phyloP scores from a whole-genome alignment of 2,797 vertebrate genomes.

The Anguilla pacifica region DNA sequence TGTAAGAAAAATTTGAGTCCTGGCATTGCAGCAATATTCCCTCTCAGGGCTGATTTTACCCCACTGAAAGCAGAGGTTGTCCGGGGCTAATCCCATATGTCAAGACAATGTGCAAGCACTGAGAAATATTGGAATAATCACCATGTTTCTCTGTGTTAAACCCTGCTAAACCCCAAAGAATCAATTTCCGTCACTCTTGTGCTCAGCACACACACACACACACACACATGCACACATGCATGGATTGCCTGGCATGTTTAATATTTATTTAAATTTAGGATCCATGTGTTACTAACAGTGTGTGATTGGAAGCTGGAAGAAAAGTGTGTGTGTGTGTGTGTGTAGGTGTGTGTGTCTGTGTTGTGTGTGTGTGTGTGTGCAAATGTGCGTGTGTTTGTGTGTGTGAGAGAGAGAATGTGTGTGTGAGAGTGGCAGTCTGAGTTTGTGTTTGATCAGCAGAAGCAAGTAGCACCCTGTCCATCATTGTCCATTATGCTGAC shows the following conservation, averaged over 20 bases:
- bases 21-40: neutral
- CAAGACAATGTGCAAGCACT: constrained; percentile 27
- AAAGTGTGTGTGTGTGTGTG: neutral
- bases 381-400: neutral
- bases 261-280: neutral
- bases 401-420: neutral
- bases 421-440: neutral
- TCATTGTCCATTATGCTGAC: neutral
- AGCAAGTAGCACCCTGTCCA: neutral
- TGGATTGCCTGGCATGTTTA: neutral
- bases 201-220: neutral
- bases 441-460: neutral
- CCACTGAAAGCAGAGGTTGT: constrained; percentile 15
- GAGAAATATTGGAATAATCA: constrained; percentile 13
- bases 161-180: constrained; percentile 7
- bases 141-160: constrained; percentile 11
- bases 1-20: constrained; percentile 10
- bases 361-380: neutral
- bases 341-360: neutral
- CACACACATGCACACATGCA: neutral
- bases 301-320: neutral
- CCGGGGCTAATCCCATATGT: constrained; percentile 29
- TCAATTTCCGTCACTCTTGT: neutral
- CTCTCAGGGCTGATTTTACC: neutral
- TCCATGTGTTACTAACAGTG: neutral